Evolutionary conservation across 2,888 invertebrate genomes (phyloP), one percentile per base, ranked within the genome.

Genomic region (Sussaba pulchella): DNA sequence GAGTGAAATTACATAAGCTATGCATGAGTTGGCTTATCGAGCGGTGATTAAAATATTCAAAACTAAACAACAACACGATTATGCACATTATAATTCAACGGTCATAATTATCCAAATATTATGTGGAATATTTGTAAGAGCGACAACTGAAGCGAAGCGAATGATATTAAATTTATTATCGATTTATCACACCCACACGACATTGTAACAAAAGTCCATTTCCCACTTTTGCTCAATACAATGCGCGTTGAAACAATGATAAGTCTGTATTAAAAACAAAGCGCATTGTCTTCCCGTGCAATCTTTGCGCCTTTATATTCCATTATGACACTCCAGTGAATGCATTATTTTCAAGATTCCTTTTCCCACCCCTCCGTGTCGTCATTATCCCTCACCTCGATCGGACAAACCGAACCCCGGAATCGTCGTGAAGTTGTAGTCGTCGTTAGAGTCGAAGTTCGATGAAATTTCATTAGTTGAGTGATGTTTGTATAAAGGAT

Each of bases 401-500:
- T 63, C 47, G 52, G 41, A 21, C 3, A 66, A 54, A 63, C 8
- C 54, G 19, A 24, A 47, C 43, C 31, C 41, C 45, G 63, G 12
- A 41, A 50, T 57, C 45, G 59, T 61, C 74, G 77, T 71, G 47
- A 71, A 74, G 36, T 73, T 19, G 73, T 61, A 57, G 78, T 50
- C 59, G 81, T 73, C 81, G 81, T 81, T 78, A 61, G 81, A 74
- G 81, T 31, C 80, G 78, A 39, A 47, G 80, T 83, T 80, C 72
- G 64, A 76, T 72, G 78, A 82, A 83, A 72, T 81, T 78, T 72
- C 50, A 83, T 83, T 81, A 73, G 80, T 81, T 78, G 81, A 82
- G 84, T 85, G 82, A 83, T 81, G 57, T 82, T 83, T 82, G 57
- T 78, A 79, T 93, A 93, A 91, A 92, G 93, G 74, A 93, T 94